These are phyloP conservation scores for Cristatella mucedo DNA, from an alignment of 2,888 invertebrate species.

Conservation along the genomic window DNA sequence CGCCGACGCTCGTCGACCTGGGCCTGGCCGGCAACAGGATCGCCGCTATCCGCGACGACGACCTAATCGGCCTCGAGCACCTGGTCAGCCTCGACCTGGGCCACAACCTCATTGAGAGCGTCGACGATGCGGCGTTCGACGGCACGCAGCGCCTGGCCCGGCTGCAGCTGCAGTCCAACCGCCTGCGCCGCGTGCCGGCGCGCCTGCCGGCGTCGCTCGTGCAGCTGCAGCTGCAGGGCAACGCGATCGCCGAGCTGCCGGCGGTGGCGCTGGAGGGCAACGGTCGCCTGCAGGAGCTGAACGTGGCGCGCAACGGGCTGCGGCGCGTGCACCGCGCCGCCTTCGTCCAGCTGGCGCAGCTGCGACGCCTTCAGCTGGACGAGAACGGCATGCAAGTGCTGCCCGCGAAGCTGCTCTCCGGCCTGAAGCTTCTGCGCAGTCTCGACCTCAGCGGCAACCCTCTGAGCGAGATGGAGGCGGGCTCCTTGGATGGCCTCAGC, in stretches of 20 bases:
- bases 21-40: background rate
- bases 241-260: background rate
- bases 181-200: background rate
- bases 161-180: background rate
- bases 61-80: background rate
- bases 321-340: conserved; percentile 1
- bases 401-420: background rate
- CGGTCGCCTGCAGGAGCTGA: background rate
- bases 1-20: too few species aligned
- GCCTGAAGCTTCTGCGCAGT: background rate
- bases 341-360: background rate
- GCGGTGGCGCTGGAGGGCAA: background rate
- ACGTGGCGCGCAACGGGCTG: conserved; percentile 1
- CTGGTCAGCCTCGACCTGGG: conserved; percentile 1
- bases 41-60: background rate
- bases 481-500: conserved; percentile 6
- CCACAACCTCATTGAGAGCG: background rate
- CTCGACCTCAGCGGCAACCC: conserved; percentile 4
- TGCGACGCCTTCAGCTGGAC: background rate
- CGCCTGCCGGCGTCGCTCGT: background rate
- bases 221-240: conserved; percentile 1
- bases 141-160: background rate
- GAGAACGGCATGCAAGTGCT: background rate
- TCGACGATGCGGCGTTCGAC: background rate
- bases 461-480: conserved; percentile 1